Base-by-base conservation (phyloP, 2,113 vertebrate species). In the Oreochromis aureus region DNA sequence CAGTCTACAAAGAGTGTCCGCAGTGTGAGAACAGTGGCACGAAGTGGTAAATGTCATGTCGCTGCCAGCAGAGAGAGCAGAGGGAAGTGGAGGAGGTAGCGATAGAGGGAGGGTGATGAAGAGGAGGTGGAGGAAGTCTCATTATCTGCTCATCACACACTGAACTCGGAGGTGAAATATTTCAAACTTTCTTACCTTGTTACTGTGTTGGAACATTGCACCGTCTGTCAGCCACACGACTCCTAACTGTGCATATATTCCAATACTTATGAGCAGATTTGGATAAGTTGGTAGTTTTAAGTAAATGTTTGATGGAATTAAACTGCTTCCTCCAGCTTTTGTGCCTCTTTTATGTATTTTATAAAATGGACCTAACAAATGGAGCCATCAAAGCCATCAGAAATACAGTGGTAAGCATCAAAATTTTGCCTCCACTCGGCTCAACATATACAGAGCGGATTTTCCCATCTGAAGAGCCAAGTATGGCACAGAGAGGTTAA, bases 401-500 rank as follows among this genome's bases (percentile, higher is more conserved):
- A 48, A 22, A 10, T 18, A 53, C 4, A 41, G 16, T 18, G 6
- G 39, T 7, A 41, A 30, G 53, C 27, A 10, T 34, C 5, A 5
- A 80, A 66, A 56, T 12, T 22, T 2, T 55, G 15, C 30, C 48
- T 41, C 78, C 41, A 36, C 18, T 15, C 7, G 27, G 4, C 5
- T 32, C 59, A 58, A 63, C 69, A 46, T 51, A 53, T 0, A 76
- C 32, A 54, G 58, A 58, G 82, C 36, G 48, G 34, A 63, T 81
- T 85, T 58, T 41, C 76, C 59, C 61, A 51, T 89, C 55, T 16
- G 7, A 66, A 78, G 66, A 24, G 83, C 83, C 78, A 85, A 92
- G 86, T 86, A 85, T 80, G 86, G 80, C 86, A 80, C 86, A 56
- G 56, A 16, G 82, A 84, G 83, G 87, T 89, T 90, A 89, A 92